Percentiles rank a stretch among this genome's conserved stretches.
Evolutionary conservation across 2,113 vertebrate species (phyloP).

Genomic region (Benitochromis conjunctus): DNA sequence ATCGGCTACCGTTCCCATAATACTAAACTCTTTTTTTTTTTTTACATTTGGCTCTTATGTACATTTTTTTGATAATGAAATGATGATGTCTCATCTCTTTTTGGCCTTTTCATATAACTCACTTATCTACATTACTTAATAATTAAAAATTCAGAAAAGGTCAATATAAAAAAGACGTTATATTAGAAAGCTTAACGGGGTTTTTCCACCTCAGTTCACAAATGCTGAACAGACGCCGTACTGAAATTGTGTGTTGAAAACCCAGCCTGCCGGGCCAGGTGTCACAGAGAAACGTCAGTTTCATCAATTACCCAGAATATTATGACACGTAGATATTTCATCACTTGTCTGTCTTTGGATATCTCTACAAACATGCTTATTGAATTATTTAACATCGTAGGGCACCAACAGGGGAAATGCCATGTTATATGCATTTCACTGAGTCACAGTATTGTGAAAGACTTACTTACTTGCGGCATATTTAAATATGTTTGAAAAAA

Average conservation of each 20-base stretch:
- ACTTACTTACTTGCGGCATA: not conserved
- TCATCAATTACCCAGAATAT: not conserved
- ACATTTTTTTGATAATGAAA: not conserved
- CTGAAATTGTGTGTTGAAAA: not conserved
- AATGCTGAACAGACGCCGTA: not conserved
- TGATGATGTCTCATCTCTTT: not conserved
- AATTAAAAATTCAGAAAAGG: not conserved
- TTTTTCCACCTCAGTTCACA: not conserved
- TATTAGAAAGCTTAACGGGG: not conserved
- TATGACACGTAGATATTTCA: not conserved
- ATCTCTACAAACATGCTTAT: not conserved
- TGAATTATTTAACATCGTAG: not conserved
- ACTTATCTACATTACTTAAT: not conserved
- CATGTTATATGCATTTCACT: not conserved
- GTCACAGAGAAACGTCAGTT: not conserved
- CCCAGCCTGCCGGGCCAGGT: not conserved
- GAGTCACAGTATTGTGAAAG: not conserved
- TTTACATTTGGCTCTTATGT: not conserved
- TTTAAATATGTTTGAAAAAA: not conserved
- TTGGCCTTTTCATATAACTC: not conserved
- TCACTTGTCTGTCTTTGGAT: not conserved
- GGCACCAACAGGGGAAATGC: not conserved
- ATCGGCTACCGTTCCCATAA: not conserved
- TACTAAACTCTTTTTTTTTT: not conserved
- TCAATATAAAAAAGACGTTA: not conserved